phyloP scores from a whole-genome alignment of 2,797 vertebrate genomes.

The Ctenosaura bakeri region DNA sequence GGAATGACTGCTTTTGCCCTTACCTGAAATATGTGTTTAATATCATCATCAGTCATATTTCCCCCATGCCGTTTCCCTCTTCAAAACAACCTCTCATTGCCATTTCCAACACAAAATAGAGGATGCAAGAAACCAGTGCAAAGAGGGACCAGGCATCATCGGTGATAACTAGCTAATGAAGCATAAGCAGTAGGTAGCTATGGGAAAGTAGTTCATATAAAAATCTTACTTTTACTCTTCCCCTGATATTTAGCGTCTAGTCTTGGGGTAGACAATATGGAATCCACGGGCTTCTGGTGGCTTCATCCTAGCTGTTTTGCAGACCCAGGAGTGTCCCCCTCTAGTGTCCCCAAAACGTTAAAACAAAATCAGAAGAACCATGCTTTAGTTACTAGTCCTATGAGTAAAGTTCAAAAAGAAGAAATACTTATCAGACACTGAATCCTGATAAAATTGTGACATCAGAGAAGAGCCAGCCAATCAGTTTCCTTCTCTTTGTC shows the following conservation, averaged over 20 bases:
- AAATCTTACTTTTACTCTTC: background rate
- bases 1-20: background rate
- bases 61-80: background rate
- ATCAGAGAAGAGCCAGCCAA: slow-evolving; percentile 19
- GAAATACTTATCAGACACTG: background rate
- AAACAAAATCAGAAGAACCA: too few species aligned
- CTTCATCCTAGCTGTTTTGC: too few species aligned
- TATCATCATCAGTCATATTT: background rate
- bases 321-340: too few species aligned
- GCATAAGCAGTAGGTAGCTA: background rate
- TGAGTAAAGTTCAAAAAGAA: background rate
- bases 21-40: background rate
- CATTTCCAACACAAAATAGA: too few species aligned
- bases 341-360: too few species aligned
- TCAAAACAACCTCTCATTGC: too few species aligned
- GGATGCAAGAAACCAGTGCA: background rate
- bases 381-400: too few species aligned
- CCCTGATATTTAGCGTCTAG: too few species aligned
- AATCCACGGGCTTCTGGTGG: too few species aligned
- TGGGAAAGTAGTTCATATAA: background rate
- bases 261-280: too few species aligned
- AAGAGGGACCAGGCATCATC: background rate
- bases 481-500: background rate
- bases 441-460: background rate
- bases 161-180: background rate